These are phyloP conservation scores for Babyrousa celebensis DNA, from an alignment of 2,797 vertebrate species.

Conservation along the genomic window DNA sequence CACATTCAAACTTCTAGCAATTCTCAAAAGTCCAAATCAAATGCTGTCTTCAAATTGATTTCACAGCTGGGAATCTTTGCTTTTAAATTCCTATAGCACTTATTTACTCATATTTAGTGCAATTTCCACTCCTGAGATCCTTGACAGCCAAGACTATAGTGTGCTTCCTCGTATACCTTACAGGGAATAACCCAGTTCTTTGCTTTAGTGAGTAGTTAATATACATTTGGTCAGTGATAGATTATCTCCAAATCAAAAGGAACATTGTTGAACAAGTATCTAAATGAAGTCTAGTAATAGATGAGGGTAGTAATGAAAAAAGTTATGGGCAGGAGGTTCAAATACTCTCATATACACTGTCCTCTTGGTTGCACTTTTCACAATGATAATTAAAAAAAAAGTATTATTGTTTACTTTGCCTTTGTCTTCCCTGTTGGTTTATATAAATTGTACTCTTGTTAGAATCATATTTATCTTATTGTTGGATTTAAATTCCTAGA, in stretches of 20 bases:
- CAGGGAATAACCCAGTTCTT: background rate
- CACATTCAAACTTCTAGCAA: background rate
- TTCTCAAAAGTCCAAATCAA: background rate
- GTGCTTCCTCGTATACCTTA: background rate
- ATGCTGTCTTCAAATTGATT: background rate
- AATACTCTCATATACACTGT: background rate
- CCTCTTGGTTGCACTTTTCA: background rate
- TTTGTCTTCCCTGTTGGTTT: background rate
- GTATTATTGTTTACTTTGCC: background rate
- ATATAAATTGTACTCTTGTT: background rate
- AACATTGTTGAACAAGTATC: background rate
- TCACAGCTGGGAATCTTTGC: background rate
- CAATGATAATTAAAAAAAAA: background rate
- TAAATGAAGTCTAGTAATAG: background rate
- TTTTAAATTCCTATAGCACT: background rate
- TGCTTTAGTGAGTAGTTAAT: background rate
- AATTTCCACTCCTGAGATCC: background rate
- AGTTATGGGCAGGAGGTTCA: background rate
- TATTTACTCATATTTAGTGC: background rate
- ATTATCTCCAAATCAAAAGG: background rate
- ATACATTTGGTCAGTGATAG: background rate
- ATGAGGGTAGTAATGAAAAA: background rate
- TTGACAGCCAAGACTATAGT: background rate
- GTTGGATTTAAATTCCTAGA: background rate
- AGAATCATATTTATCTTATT: background rate